Evolutionary conservation across 2,113 vertebrate species (phyloP).

Genomic region (Mixornis gularis): DNA sequence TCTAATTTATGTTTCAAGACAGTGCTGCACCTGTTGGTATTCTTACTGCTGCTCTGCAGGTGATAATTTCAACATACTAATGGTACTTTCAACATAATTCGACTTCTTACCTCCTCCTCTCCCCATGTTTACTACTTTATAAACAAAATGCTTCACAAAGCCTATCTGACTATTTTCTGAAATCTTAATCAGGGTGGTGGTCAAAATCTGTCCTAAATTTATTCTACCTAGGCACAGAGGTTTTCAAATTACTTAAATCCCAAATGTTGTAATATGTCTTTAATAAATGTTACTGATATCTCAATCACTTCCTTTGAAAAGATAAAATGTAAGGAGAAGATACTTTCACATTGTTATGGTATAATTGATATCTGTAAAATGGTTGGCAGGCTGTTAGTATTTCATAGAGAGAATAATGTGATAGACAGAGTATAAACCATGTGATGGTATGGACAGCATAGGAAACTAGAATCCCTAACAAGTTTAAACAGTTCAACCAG

Average conservation of each 20-base stretch:
- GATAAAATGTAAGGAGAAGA: neutral
- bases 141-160: neutral
- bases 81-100: neutral
- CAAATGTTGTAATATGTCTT: neutral
- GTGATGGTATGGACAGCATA: neutral
- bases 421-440: neutral
- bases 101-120: neutral
- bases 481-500: neutral
- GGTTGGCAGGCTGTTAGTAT: neutral
- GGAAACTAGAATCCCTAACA: neutral
- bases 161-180: neutral
- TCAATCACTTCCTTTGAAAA: neutral
- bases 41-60: neutral
- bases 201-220: neutral
- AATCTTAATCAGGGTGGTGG: neutral
- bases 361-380: neutral
- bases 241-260: neutral
- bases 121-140: neutral
- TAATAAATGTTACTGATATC: neutral
- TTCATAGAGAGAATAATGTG: neutral
- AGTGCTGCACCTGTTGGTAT: neutral
- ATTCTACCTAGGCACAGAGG: neutral
- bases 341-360: neutral
- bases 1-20: neutral
- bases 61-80: neutral